These are phyloP conservation scores for Siphamia tubifer DNA, from an alignment of 2,113 vertebrate genomes.

Conservation along the genomic window DNA sequence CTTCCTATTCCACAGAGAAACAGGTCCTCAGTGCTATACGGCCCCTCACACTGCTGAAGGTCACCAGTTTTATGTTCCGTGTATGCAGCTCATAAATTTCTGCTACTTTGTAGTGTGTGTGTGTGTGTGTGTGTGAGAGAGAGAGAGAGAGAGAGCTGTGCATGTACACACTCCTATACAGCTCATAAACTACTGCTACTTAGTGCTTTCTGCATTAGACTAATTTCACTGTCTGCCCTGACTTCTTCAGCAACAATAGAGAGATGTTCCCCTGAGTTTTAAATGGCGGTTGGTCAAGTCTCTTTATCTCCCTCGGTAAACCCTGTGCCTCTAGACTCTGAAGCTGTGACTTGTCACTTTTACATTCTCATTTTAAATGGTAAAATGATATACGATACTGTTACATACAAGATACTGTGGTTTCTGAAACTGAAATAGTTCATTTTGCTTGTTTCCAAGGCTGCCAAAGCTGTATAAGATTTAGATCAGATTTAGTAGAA, in stretches of 20 bases:
- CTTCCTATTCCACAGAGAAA: conserved; percentile 63
- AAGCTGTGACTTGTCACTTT: neutral
- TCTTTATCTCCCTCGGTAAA: conserved; percentile 1
- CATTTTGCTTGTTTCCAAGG: too few species aligned
- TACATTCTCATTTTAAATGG: neutral
- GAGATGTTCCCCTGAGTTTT: conserved; percentile 39
- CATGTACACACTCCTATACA: conserved; percentile 48
- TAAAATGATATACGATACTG: neutral
- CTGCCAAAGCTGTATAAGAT: neutral
- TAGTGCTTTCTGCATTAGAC: conserved; percentile 73
- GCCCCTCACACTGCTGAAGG: conserved; percentile 71
- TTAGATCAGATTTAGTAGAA: neutral
- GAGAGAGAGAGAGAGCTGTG: conserved; percentile 8
- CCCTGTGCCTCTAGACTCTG: neutral
- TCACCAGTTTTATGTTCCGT: conserved; percentile 77
- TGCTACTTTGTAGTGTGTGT: conserved; percentile 70
- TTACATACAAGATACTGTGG: too few species aligned
- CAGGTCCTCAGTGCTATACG: conserved; percentile 59
- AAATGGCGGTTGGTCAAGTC: conserved; percentile 19
- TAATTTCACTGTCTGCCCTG: conserved; percentile 69
- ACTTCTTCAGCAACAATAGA: conserved; percentile 50
- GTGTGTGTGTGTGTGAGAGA: conserved; percentile 15
- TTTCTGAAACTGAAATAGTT: too few species aligned
- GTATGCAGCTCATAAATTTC: conserved; percentile 79
- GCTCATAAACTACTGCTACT: conserved; percentile 75